Base-by-base conservation (phyloP, 2,797 vertebrate species). In the Amniataba percoides region DNA sequence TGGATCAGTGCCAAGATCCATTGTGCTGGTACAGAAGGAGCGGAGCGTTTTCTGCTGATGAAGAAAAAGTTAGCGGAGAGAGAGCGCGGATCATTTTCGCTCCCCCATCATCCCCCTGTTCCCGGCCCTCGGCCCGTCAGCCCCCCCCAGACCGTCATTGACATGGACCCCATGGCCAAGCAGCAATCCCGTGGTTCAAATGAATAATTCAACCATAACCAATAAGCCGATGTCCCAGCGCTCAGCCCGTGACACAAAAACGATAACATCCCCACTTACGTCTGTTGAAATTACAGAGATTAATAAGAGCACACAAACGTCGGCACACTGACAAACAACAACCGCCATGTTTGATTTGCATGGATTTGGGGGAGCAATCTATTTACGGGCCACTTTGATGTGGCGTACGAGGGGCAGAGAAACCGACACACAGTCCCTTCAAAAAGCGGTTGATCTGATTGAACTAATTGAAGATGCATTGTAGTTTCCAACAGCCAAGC, bases 191-290 rank as follows among this genome's bases (percentile, higher is more conserved):
- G 82, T 42, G 80, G 74, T 85, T 86, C 79, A 80, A 83, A 93
- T 93, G 90, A 93, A 92, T 93, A 88, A 93, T 94, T 94, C 90
- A 93, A 88, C 82, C 86, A 88, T 87, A 89, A 90, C 89, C 91
- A 91, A 93, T 92, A 87, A 91, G 87, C 71, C 87, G 46, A 84
- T 87, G 86, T 88, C 83, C 81, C 84, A 68, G 82, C 18, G 65
- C 83, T 82, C 69, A 77, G 78, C 61, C 63, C 3, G 73, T 90
- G 91, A 91, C 91, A 93, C 87, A 91, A 92, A 92, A 90, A 87
- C 87, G 84, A 93, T 91, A 77, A 84, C 87, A 68, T 90, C 84
- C 77, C 77, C 82, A 80, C 76, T 91, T 72, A 81, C 72, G 91
- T 93, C 92, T 74, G 87, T 71, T 75, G 86, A 89, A 87, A 93